Conservation (phyloP, 2,797 vertebrate genomes). For the Muscicapa comitata region DNA sequence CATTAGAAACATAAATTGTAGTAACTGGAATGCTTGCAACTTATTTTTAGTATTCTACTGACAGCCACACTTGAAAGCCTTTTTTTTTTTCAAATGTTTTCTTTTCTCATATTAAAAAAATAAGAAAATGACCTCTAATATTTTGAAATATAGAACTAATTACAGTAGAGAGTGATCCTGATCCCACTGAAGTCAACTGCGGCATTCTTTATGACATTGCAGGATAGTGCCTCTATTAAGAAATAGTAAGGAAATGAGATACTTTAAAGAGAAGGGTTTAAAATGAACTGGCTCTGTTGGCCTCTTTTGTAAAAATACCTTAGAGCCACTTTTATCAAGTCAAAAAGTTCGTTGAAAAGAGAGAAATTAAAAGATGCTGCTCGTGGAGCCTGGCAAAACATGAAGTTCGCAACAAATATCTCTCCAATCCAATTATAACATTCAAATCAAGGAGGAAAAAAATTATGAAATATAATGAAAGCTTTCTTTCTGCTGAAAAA, state of each 20-base stretch:
- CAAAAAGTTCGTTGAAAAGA: slow-evolving; percentile 58
- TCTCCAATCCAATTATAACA: slow-evolving; percentile 72
- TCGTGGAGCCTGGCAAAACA: slow-evolving; percentile 27
- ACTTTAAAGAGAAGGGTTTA: slow-evolving; percentile 61
- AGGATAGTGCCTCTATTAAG: slow-evolving; percentile 45
- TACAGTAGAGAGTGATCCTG: slow-evolving; percentile 28
- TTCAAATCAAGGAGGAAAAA: slow-evolving; percentile 70
- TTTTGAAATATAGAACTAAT: slow-evolving; percentile 63
- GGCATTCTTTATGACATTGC: slow-evolving; percentile 5
- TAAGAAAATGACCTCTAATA: slow-evolving; percentile 41
- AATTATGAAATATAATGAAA: slow-evolving; percentile 63
- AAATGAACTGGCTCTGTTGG: slow-evolving; percentile 60
- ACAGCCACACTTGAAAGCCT: background rate
- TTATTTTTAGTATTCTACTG: slow-evolving; percentile 40
- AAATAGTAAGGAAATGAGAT: slow-evolving; percentile 69
- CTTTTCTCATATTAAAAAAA: background rate
- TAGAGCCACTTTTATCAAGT: slow-evolving; percentile 49
- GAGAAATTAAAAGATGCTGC: slow-evolving; percentile 64
- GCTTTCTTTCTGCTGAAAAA: slow-evolving; percentile 50
- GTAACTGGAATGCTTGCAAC: background rate
- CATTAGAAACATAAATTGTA: slow-evolving; percentile 53
- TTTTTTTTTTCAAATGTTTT: slow-evolving; percentile 1
- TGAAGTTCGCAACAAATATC: slow-evolving; percentile 56
- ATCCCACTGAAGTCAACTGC: slow-evolving; percentile 19
- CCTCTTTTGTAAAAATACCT: slow-evolving; percentile 63